Conservation (phyloP, 2,888 invertebrate species). For the Eupithecia pulchellata region DNA sequence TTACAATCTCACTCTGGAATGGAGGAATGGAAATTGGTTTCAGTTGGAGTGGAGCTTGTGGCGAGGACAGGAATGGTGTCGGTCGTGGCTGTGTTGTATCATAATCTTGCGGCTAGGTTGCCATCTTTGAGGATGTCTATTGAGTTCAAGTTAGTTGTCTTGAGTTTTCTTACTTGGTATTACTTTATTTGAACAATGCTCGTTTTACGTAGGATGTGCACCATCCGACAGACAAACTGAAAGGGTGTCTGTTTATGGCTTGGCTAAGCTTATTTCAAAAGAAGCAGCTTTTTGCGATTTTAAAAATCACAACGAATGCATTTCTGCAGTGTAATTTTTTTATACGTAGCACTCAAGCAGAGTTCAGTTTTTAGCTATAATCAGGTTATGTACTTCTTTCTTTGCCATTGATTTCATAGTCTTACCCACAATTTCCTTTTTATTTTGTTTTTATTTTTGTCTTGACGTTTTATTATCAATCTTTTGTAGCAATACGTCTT, state of each 20-base stretch:
- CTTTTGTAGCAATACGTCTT: constrained; percentile 64
- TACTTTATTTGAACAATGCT: neutral
- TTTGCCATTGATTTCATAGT: no score
- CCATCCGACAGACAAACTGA: neutral
- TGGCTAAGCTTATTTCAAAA: no score
- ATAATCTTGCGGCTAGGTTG: constrained; percentile 86
- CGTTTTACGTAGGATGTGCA: neutral
- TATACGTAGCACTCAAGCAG: no score
- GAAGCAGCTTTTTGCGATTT: no score
- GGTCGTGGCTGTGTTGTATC: constrained; percentile 86
- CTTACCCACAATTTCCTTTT: constrained; percentile 9
- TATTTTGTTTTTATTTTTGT: constrained; percentile 39
- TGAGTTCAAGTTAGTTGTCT: constrained; percentile 85
- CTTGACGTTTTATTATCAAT: constrained; percentile 41
- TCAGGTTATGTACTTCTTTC: neutral
- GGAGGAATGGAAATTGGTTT: constrained; percentile 71
- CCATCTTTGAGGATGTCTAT: constrained; percentile 86
- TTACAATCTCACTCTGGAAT: constrained; percentile 52
- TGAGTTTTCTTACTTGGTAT: neutral
- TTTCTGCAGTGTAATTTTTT: no score
- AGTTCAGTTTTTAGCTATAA: neutral
- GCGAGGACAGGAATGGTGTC: constrained; percentile 65
- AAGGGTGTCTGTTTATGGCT: neutral
- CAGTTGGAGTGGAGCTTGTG: constrained; percentile 70
- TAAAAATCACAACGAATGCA: no score